phyloP scores from a whole-genome alignment of 2,888 invertebrate species.

The Nymphalis polychloros region DNA sequence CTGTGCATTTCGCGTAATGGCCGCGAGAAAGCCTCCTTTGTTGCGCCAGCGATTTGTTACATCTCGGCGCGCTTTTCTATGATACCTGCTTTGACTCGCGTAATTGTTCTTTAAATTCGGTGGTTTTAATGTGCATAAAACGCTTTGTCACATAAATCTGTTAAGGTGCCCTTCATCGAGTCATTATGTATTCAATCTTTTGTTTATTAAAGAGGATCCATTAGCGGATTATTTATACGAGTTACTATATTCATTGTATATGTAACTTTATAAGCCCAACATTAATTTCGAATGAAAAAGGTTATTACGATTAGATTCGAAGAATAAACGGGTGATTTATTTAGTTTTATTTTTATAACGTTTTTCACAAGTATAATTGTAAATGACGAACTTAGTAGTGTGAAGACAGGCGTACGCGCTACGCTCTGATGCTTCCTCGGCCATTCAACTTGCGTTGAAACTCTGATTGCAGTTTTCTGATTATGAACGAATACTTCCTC shows the following conservation, averaged over 20 bases:
- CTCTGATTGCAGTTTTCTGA: constrained; percentile 64
- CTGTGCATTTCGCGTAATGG: constrained; percentile 74
- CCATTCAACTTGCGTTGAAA: constrained; percentile 73
- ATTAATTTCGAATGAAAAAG: not conserved
- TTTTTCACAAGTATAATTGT: constrained; percentile 14
- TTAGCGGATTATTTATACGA: constrained; percentile 48
- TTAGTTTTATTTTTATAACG: constrained; percentile 2
- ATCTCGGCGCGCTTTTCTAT: constrained; percentile 73
- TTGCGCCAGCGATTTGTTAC: constrained; percentile 78
- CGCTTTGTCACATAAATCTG: constrained; percentile 79
- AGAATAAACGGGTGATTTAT: not conserved
- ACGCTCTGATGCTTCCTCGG: constrained; percentile 69
- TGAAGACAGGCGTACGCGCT: constrained; percentile 52
- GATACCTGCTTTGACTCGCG: constrained; percentile 77
- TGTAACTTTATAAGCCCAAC: not conserved
- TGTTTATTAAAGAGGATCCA: constrained; percentile 60
- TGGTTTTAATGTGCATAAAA: constrained; percentile 76
- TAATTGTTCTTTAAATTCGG: constrained; percentile 79
- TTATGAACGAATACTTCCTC: constrained; percentile 71
- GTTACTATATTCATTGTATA: not conserved
- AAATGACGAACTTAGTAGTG: constrained; percentile 22
- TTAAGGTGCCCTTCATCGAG: constrained; percentile 61
- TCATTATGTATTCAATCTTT: constrained; percentile 56
- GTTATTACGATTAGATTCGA: not conserved
- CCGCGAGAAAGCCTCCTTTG: constrained; percentile 80